phyloP scores from a whole-genome alignment of 1,140 invertebrate species.

The Drosophila miranda region DNA sequence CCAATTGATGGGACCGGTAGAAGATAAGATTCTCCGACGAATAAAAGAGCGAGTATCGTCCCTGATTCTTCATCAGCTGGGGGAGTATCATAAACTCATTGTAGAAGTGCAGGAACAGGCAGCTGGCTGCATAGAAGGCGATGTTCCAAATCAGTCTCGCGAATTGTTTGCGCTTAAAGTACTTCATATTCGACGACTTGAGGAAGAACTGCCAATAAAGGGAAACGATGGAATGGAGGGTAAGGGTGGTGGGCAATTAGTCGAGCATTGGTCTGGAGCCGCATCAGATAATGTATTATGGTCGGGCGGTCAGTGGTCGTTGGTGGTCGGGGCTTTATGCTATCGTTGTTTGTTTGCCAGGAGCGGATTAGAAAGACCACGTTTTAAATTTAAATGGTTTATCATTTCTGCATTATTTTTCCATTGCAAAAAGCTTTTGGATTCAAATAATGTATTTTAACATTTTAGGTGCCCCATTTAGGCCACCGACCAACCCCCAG shows the following conservation, averaged over 20 bases:
- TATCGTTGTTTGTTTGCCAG: conserved; percentile 10
- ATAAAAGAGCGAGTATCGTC: conserved; percentile 75
- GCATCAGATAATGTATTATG: conserved; percentile 14
- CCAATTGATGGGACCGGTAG: conserved; percentile 74
- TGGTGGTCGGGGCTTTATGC: conserved; percentile 11
- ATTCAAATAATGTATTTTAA: too few species aligned
- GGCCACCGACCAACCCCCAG: not conserved
- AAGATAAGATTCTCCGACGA: conserved; percentile 79
- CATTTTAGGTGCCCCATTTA: not conserved
- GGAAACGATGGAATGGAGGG: conserved; percentile 1
- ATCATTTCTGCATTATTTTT: not conserved
- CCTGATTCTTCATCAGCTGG: conserved; percentile 74
- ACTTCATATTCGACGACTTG: conserved; percentile 73
- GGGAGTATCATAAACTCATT: conserved; percentile 80
- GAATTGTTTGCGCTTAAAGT: conserved; percentile 78
- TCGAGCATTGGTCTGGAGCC: conserved; percentile 29
- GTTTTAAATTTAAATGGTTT: not conserved
- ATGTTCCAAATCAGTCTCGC: conserved; percentile 79
- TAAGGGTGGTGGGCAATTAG: conserved; percentile 17
- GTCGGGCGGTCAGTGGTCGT: conserved; percentile 5
- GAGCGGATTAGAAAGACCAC: not conserved
- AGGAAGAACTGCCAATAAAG: conserved; percentile 67
- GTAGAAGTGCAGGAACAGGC: conserved; percentile 75
- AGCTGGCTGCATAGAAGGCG: conserved; percentile 73
- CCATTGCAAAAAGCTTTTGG: too few species aligned